These are phyloP conservation scores for Calliopsis andreniformis DNA, from an alignment of 1,140 invertebrate species.

Conservation along the genomic window DNA sequence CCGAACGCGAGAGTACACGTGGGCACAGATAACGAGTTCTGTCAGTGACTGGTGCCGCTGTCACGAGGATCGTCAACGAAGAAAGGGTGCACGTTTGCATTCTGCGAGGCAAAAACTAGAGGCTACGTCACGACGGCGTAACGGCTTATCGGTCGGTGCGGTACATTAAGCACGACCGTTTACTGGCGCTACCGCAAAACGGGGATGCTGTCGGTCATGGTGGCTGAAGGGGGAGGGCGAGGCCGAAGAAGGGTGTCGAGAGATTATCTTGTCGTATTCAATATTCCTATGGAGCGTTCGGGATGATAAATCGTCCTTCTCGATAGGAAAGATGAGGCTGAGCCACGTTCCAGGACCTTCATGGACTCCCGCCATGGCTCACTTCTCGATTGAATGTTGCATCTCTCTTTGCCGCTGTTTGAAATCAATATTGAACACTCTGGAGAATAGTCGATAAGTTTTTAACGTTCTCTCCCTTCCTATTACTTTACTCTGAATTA, in stretches of 20 bases:
- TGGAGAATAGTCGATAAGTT: slow-evolving; percentile 12
- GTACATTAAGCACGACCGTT: slow-evolving; percentile 70
- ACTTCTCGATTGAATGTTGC: slow-evolving; percentile 7
- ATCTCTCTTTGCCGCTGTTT: slow-evolving; percentile 3
- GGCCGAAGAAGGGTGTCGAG: slow-evolving; percentile 60
- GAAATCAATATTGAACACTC: background rate
- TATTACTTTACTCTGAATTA: background rate
- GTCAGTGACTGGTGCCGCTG: slow-evolving; percentile 57
- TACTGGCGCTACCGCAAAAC: slow-evolving; percentile 64
- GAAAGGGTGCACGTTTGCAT: slow-evolving; percentile 62
- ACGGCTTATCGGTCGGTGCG: slow-evolving; percentile 68
- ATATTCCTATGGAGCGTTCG: slow-evolving; percentile 70
- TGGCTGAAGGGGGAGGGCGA: slow-evolving; percentile 2
- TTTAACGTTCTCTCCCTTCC: slow-evolving; percentile 8
- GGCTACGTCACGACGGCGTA: slow-evolving; percentile 66
- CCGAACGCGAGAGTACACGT: slow-evolving; percentile 27
- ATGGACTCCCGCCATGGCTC: slow-evolving; percentile 48
- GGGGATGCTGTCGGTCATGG: slow-evolving; percentile 59
- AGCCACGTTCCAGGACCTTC: slow-evolving; percentile 61
- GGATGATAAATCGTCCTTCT: slow-evolving; percentile 67
- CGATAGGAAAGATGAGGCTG: slow-evolving; percentile 69
- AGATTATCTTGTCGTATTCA: slow-evolving; percentile 73
- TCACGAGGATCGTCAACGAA: slow-evolving; percentile 61
- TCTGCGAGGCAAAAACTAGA: slow-evolving; percentile 68
- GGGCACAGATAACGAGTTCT: slow-evolving; percentile 54